A percentile compares a stretch with the other conserved stretches of the same genome.
Conservation (phyloP, 2,797 vertebrate species). For the Danio aesculapii region DNA sequence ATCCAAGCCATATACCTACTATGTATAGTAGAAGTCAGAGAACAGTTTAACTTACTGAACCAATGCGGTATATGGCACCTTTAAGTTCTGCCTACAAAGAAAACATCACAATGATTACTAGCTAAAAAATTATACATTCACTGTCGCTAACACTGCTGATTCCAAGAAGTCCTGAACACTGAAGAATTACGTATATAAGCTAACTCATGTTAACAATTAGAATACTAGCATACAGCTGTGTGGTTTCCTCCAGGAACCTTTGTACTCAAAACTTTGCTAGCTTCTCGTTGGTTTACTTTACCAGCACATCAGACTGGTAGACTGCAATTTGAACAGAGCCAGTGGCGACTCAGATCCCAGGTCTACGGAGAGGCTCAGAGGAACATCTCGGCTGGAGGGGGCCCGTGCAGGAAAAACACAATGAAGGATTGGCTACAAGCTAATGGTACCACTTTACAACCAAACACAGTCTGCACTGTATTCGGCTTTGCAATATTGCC, state of each 20-base stretch:
- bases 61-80: too few species aligned
- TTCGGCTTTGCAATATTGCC: background rate
- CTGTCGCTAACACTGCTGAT: background rate
- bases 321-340: constrained; percentile 10
- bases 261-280: constrained; percentile 6
- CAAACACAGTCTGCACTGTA: background rate
- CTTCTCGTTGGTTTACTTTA: constrained; percentile 22
- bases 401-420: background rate
- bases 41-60: too few species aligned
- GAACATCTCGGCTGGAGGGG: constrained; percentile 14
- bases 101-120: too few species aligned
- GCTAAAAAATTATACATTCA: too few species aligned
- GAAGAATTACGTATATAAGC: background rate
- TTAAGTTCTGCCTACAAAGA: too few species aligned
- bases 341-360: constrained; percentile 26
- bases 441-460: constrained; percentile 32
- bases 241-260: constrained; percentile 12
- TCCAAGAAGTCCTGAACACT: background rate
- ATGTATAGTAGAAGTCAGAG: too few species aligned
- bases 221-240: background rate
- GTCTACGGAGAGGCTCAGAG: background rate
- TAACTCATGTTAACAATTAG: background rate
- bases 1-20: too few species aligned
- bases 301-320: constrained; percentile 1
- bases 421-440: constrained; percentile 4